Evolutionary conservation across 2,113 vertebrate genomes (phyloP).

Genomic region (Ascaphus truei): DNA sequence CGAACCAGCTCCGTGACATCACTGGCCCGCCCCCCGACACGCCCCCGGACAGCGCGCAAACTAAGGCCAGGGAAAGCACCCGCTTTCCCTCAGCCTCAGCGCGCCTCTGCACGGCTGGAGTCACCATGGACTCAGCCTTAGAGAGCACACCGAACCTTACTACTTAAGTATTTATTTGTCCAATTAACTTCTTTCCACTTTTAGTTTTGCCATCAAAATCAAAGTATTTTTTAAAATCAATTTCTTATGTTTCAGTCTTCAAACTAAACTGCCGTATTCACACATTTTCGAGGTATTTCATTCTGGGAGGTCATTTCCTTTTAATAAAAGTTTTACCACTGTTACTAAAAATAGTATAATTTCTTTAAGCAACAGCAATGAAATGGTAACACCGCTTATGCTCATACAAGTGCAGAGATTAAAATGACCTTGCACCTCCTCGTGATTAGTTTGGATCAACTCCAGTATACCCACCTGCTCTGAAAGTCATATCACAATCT

Average conservation of each 20-base stretch:
- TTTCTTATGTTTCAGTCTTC: not conserved
- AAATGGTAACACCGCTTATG: conserved; percentile 25
- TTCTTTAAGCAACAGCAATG: conserved; percentile 28
- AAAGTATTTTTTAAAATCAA: no score
- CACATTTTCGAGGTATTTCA: not conserved
- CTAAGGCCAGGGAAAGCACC: no score
- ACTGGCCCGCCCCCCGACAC: no score
- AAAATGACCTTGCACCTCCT: conserved; percentile 36
- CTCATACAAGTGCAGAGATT: conserved; percentile 34
- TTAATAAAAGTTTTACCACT: conserved; percentile 14
- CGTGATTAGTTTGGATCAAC: conserved; percentile 31
- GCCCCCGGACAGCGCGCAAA: no score
- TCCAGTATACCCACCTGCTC: conserved; percentile 35
- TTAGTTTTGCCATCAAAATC: no score
- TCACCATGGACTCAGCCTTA: no score
- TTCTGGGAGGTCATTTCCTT: conserved; percentile 22
- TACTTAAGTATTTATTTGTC: no score
- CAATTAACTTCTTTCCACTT: no score
- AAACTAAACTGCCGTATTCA: not conserved
- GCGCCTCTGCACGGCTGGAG: no score
- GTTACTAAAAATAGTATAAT: conserved; percentile 33
- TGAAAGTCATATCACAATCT: conserved; percentile 37
- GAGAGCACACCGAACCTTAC: no score
- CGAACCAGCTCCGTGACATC: no score
- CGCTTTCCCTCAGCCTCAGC: no score